Evolutionary conservation across 2,888 invertebrate genomes (phyloP), one percentile per base, ranked within the genome.

Genomic region (Cecidostiba fungosa): DNA sequence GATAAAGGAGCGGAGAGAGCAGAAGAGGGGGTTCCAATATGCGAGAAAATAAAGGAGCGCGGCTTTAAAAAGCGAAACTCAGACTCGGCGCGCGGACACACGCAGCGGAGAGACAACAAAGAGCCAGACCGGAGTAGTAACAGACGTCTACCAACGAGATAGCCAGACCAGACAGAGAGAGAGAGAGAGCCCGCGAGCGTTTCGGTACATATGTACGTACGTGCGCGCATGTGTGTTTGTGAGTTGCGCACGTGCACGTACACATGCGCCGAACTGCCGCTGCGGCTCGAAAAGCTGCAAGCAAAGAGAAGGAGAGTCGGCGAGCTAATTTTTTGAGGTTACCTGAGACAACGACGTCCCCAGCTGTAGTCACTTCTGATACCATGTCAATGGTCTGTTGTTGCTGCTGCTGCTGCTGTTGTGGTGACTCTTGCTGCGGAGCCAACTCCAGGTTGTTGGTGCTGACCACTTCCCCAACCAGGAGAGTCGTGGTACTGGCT

Each of bases 331-430:
- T 79, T 86, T 87, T 89, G 88, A 90, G 89, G 88, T 83, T 91
- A 92, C 92, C 92, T 91, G 91, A 86, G 88, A 80, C 50, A 23
- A 78, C 50, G 70, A 80, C 76, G 8, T 86, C 79, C 89, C 90
- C 90, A 85, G 86, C 89, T 74, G 87, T 88, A 83, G 86, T 80
- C 74, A 89, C 87, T 69, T 91, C 89, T 80, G 88, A 87, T 70
- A 89, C 88, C 82, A 91, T 87, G 76, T 89, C 89, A 50, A 89
- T 50, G 66, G 87, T 87, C 72, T 89, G 89, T 26, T 88, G 89
- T 43, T 87, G 80, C 39, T 90, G 89, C 32, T 88, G 77, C 62
- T 89, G 89, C 12, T 89, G 86, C n/a, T 88, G 89, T 36, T 88
- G 88, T 39, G 86, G 86, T 43, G 89, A 87, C n/a, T 82, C 77